Evolutionary conservation across 2,113 vertebrate species (phyloP).

Genomic region (Chloropsis hardwickii): DNA sequence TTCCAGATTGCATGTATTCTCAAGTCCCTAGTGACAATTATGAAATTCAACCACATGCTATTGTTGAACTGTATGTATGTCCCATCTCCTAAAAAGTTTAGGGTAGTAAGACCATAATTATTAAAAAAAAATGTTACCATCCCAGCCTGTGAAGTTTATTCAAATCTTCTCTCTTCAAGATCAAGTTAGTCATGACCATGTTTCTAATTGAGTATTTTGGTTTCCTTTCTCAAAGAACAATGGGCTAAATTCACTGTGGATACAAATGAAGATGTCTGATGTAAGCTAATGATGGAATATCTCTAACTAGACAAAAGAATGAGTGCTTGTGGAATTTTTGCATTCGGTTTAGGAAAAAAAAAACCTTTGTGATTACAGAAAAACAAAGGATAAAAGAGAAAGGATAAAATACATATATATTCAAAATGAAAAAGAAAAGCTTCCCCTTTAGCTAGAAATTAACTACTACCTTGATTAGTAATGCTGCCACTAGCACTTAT

Average conservation of each 20-base stretch:
- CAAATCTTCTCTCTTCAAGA: not conserved
- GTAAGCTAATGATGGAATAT: not conserved
- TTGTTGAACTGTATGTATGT: not conserved
- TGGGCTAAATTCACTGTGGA: not conserved
- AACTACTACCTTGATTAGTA: not conserved
- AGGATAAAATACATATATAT: not conserved
- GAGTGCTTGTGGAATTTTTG: not conserved
- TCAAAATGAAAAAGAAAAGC: not conserved
- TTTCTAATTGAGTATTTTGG: not conserved
- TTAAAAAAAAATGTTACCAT: not conserved
- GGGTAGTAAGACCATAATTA: not conserved
- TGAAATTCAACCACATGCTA: not conserved
- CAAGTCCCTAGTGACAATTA: not conserved
- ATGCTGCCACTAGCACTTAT: not conserved
- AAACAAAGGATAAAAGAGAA: not conserved
- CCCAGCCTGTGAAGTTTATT: not conserved
- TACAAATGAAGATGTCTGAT: not conserved
- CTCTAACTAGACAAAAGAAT: not conserved
- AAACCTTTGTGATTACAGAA: not conserved
- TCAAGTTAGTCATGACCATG: not conserved
- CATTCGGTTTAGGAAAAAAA: not conserved
- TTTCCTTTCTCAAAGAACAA: conserved; percentile 12
- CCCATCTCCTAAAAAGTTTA: not conserved
- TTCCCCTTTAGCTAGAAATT: not conserved
- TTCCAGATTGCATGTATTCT: not conserved